These are phyloP conservation scores for Diadophis punctatus DNA, from an alignment of 2,113 vertebrate species.

Conservation along the genomic window DNA sequence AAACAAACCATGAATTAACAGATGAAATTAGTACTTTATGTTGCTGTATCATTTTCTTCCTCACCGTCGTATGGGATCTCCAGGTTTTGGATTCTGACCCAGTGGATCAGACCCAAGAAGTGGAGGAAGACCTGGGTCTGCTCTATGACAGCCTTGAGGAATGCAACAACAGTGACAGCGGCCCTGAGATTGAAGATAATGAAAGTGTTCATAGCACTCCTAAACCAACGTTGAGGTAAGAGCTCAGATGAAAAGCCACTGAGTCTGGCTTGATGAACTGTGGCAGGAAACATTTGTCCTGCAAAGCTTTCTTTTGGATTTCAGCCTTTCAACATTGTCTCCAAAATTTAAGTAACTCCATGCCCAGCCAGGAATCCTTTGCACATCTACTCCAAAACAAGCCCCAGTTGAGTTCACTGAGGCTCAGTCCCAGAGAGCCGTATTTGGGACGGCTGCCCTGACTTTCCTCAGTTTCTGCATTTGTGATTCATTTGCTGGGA, in stretches of 20 bases:
- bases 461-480: neutral
- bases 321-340: neutral
- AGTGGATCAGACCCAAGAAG: conserved; percentile 85
- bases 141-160: conserved; percentile 93
- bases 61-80: conserved; percentile 15
- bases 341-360: neutral
- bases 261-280: neutral
- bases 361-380: neutral
- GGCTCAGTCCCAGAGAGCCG: neutral
- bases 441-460: neutral
- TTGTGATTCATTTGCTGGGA: conserved; percentile 27
- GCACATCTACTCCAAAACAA: neutral
- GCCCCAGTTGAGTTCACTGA: neutral
- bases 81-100: conserved; percentile 95
- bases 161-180: conserved; percentile 95
- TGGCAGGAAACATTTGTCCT: neutral
- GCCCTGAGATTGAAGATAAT: conserved; percentile 92
- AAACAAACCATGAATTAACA: neutral
- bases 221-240: conserved; percentile 93
- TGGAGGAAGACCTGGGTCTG: conserved; percentile 86
- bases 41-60: neutral
- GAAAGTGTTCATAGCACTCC: conserved; percentile 97
- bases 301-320: neutral
- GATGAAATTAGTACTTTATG: neutral
- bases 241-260: neutral